These are phyloP conservation scores for Xiphorhynchus elegans DNA, from an alignment of 2,113 vertebrate genomes.

Conservation along the genomic window DNA sequence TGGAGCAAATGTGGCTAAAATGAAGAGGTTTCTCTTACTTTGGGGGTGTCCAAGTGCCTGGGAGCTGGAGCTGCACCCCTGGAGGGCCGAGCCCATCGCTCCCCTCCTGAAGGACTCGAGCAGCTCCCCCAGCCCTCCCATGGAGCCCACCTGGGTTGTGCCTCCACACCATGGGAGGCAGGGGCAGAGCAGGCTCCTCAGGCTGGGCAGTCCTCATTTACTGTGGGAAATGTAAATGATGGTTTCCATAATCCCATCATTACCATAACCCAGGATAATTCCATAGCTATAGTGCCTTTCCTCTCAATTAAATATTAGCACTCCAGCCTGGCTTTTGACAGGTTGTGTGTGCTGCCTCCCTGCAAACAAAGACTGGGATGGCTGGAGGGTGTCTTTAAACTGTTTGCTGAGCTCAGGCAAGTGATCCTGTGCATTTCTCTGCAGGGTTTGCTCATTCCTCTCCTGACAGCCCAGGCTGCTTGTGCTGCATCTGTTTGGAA, in stretches of 20 bases:
- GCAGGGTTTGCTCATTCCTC: not conserved
- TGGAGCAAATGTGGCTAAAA: not conserved
- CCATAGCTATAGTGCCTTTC: not conserved
- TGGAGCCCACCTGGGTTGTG: not conserved
- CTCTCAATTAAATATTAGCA: not conserved
- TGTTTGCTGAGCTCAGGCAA: not conserved
- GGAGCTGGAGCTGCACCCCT: fast-evolving
- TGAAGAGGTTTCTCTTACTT: fast-evolving
- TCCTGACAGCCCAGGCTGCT: fast-evolving
- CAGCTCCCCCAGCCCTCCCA: not conserved
- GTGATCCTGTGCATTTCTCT: not conserved
- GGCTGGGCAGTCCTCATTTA: not conserved
- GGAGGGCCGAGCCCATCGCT: fast-evolving
- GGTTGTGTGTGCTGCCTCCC: not conserved
- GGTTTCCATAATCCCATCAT: not conserved
- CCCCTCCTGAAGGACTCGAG: fast-evolving
- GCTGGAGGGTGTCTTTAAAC: not conserved
- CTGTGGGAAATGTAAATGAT: not conserved
- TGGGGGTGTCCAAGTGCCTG: not conserved
- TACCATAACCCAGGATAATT: not conserved
- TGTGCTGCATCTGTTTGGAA: not conserved
- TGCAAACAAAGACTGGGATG: not conserved
- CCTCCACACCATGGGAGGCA: not conserved
- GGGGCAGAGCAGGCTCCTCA: not conserved
- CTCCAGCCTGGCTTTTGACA: not conserved